Evolutionary conservation across 35 echinoderm and acorn worm genomes (phyloP).

Genomic region (Strongylocentrotus purpuratus): DNA sequence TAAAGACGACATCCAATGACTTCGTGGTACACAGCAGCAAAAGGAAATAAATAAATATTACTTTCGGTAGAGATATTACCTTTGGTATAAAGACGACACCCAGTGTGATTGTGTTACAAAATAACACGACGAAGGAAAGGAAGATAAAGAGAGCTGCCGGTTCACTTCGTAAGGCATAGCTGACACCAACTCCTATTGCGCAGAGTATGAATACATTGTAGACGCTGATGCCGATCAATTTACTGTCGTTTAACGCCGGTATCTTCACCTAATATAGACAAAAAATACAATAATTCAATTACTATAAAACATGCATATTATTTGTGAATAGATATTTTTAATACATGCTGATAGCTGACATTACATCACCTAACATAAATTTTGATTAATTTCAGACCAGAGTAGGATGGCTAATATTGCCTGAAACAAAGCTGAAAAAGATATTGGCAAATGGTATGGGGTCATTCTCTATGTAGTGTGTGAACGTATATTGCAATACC

Average conservation of each 20-base stretch:
- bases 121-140: conserved; percentile 53
- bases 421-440: no score
- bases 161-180: conserved; percentile 31
- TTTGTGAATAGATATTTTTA: no score
- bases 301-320: no score
- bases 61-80: conserved; percentile 73
- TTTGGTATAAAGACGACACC: conserved; percentile 71
- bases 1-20: conserved; percentile 62
- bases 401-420: no score
- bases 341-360: no score
- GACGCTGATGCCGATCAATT: conserved; percentile 71
- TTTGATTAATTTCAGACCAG: no score
- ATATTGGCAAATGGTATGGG: no score
- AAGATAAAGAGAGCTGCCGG: conserved; percentile 55
- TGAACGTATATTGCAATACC: no score
- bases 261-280: conserved; percentile 57
- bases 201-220: conserved; percentile 79
- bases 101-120: conserved; percentile 71
- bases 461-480: no score
- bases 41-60: conserved; percentile 52
- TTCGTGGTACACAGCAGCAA: conserved; percentile 58
- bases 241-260: conserved; percentile 71
- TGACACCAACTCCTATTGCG: conserved; percentile 70
- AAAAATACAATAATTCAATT: background rate
- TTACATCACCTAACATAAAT: no score